Conservation (phyloP, 2,113 vertebrate genomes). For the Mormoops blainvillei region DNA sequence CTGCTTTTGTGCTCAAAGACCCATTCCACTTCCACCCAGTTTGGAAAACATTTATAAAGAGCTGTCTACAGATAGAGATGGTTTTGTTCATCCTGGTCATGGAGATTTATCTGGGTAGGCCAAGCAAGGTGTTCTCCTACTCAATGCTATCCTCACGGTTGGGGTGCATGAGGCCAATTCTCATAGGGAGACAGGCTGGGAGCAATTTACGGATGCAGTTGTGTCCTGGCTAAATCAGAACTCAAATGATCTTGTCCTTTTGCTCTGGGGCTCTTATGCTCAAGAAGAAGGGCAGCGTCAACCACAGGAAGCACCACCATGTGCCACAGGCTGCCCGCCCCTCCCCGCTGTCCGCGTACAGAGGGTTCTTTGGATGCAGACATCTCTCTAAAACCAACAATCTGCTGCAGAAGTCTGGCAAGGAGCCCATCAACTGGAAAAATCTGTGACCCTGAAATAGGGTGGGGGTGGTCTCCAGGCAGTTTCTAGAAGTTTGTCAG, state of each 20-base stretch:
- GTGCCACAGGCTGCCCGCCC: slow-evolving; percentile 92
- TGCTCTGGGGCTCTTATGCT: slow-evolving; percentile 96
- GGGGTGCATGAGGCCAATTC: slow-evolving; percentile 93
- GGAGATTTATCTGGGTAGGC: slow-evolving; percentile 96
- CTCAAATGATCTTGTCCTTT: slow-evolving; percentile 88
- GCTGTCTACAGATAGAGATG: slow-evolving; percentile 89
- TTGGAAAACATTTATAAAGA: slow-evolving; percentile 97
- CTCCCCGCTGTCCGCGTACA: slow-evolving; percentile 90
- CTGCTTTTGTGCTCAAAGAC: too few species aligned
- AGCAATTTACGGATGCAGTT: slow-evolving; percentile 90
- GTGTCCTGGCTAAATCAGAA: slow-evolving; percentile 92
- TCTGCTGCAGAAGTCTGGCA: slow-evolving; percentile 86
- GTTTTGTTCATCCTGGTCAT: slow-evolving; percentile 90
- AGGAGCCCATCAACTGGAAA: slow-evolving; percentile 91
- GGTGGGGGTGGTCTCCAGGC: not conserved
- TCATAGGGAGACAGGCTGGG: slow-evolving; percentile 95
- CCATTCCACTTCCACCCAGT: slow-evolving; percentile 80
- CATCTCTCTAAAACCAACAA: slow-evolving; percentile 96
- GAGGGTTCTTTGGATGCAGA: slow-evolving; percentile 92
- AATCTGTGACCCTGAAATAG: slow-evolving; percentile 76
- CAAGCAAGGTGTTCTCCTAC: slow-evolving; percentile 94
- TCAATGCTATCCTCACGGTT: slow-evolving; percentile 94
- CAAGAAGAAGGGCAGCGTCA: slow-evolving; percentile 94
- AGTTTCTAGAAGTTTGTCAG: not conserved
- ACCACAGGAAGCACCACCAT: slow-evolving; percentile 92